These are phyloP conservation scores for Molanna angustata DNA, from an alignment of 2,888 invertebrate genomes.

Conservation along the genomic window DNA sequence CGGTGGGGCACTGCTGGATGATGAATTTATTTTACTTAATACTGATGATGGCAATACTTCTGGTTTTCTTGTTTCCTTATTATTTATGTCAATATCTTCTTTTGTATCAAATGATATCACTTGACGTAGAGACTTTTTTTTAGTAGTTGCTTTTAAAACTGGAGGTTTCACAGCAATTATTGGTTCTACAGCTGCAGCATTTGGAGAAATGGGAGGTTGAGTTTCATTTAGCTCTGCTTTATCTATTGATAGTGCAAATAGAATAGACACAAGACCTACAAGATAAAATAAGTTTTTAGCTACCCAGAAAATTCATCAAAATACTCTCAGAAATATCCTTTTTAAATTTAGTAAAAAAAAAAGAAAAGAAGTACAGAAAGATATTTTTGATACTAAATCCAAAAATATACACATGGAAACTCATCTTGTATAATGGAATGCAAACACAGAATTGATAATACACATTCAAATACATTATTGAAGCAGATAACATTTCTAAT, in stretches of 20 bases:
- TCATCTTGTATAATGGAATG: too few relatives aligned
- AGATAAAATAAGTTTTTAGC: conserved; percentile 4
- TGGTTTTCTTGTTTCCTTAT: neutral
- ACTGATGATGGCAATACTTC: neutral
- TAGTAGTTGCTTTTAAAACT: conserved; percentile 49
- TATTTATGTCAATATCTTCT: conserved; percentile 32
- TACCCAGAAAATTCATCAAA: too few relatives aligned
- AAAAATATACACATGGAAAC: too few relatives aligned
- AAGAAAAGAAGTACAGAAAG: too few relatives aligned
- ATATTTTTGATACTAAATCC: too few relatives aligned
- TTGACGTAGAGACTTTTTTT: conserved; percentile 49
- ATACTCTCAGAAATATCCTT: too few relatives aligned
- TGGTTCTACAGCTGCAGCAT: conserved; percentile 56
- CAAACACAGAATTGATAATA: too few relatives aligned
- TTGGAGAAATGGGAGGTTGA: conserved; percentile 47
- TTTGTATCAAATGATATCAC: conserved; percentile 49
- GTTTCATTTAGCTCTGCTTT: conserved; percentile 74
- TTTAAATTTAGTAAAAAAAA: too few relatives aligned
- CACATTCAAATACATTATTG: too few relatives aligned
- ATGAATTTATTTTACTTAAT: conserved; percentile 24
- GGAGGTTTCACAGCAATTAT: conserved; percentile 68
- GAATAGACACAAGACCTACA: conserved; percentile 77
- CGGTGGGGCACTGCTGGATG: conserved; percentile 59
- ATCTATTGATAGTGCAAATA: conserved; percentile 92
- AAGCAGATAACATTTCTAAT: too few relatives aligned